These are phyloP conservation scores for Aix galericulata DNA, from an alignment of 2,113 vertebrate genomes.

Conservation along the genomic window DNA sequence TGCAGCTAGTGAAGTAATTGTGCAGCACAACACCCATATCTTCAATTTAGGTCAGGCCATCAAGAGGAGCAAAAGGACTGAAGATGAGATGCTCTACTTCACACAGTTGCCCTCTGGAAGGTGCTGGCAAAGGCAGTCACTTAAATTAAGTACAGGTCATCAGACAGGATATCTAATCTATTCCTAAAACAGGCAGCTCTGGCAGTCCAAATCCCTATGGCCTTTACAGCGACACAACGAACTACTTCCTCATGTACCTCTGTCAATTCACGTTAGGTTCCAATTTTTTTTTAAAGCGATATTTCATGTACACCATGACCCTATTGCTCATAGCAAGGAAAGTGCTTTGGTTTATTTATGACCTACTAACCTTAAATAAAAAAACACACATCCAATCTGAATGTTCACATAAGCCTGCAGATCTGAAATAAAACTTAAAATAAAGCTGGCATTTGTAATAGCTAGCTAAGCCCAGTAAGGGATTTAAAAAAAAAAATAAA, in stretches of 20 bases:
- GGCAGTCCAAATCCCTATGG: constrained; percentile 74
- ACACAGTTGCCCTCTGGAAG: constrained; percentile 84
- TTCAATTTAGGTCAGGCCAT: constrained; percentile 85
- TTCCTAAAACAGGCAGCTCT: constrained; percentile 75
- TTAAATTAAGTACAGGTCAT: constrained; percentile 89
- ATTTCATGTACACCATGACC: constrained; percentile 64
- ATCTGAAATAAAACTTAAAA: constrained; percentile 63
- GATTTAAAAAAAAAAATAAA: background rate
- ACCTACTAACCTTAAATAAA: constrained; percentile 74
- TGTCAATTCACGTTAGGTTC: constrained; percentile 81
- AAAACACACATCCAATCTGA: constrained; percentile 21
- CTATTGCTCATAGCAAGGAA: constrained; percentile 73
- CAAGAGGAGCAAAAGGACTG: constrained; percentile 71
- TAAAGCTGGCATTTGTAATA: constrained; percentile 57
- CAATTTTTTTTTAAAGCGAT: constrained; percentile 56
- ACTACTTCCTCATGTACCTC: constrained; percentile 78
- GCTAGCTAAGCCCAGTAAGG: background rate
- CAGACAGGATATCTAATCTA: constrained; percentile 76
- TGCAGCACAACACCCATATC: constrained; percentile 33
- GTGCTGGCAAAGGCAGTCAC: constrained; percentile 83
- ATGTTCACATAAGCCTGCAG: constrained; percentile 44
- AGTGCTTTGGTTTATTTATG: constrained; percentile 81
- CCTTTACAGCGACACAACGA: constrained; percentile 61
- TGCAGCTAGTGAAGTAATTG: background rate
- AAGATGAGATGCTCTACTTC: constrained; percentile 80